Percentiles rank a stretch among this genome's conserved stretches.
phyloP scores from a whole-genome alignment of 2,888 invertebrate species.

The Dryomyza anilis region DNA sequence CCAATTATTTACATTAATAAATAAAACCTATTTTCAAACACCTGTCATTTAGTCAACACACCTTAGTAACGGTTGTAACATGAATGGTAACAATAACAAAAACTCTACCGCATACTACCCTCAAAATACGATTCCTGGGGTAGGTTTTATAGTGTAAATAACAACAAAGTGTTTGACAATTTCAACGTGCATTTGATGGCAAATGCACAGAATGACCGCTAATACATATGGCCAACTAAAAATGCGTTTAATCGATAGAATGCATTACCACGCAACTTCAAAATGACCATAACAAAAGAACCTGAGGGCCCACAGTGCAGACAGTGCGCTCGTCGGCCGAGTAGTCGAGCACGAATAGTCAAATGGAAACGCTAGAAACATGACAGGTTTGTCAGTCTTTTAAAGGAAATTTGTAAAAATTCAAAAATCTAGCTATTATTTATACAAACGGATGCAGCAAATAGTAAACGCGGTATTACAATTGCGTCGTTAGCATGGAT shows the following conservation, averaged over 20 bases:
- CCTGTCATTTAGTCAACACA: too few relatives aligned
- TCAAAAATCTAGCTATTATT: slow-evolving; percentile 16
- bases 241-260: slow-evolving; percentile 50
- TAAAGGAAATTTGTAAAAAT: slow-evolving; percentile 1
- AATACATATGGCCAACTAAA: slow-evolving; percentile 24
- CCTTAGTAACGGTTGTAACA: too few relatives aligned
- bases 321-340: not conserved
- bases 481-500: slow-evolving; percentile 54
- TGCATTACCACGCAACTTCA: not conserved
- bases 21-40: too few relatives aligned
- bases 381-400: not conserved
- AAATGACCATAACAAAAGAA: slow-evolving; percentile 33
- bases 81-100: too few relatives aligned
- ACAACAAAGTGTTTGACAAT: too few relatives aligned
- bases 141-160: too few relatives aligned
- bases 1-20: too few relatives aligned
- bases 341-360: slow-evolving; percentile 15
- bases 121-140: too few relatives aligned
- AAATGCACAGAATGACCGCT: too few relatives aligned
- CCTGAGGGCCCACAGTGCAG: not conserved
- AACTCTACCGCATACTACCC: too few relatives aligned
- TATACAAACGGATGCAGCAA: slow-evolving; percentile 10
- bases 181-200: too few relatives aligned
- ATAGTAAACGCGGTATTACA: not conserved
- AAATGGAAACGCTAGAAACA: not conserved